Percentiles rank a stretch among this genome's conserved stretches.
These are phyloP conservation scores for Trichoplusia ni DNA, from an alignment of 1,140 invertebrate species.

Conservation along the genomic window DNA sequence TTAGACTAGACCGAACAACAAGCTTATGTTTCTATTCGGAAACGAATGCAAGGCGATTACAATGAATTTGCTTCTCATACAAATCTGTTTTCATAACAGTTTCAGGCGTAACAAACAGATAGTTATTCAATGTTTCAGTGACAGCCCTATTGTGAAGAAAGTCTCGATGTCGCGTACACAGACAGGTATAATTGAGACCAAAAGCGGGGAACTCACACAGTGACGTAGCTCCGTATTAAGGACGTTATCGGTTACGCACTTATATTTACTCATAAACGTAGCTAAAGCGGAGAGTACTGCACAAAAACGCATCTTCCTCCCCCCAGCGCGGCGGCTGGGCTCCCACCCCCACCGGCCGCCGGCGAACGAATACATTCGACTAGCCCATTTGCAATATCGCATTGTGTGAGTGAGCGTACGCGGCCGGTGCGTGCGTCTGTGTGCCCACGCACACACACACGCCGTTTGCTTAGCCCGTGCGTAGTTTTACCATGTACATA, in stretches of 20 bases:
- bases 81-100: constrained; percentile 10
- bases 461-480: constrained; percentile 74
- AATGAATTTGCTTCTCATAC: neutral
- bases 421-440: constrained; percentile 38
- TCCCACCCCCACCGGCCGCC: constrained; percentile 63
- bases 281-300: constrained; percentile 70
- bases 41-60: neutral
- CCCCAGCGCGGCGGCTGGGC: constrained; percentile 6
- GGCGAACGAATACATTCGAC: constrained; percentile 79
- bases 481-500: constrained; percentile 72
- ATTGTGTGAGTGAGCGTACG: constrained; percentile 74
- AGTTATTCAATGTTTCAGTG: constrained; percentile 3
- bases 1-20: neutral
- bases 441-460: constrained; percentile 47
- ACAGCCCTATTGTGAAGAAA: constrained; percentile 34
- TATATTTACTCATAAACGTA: constrained; percentile 75
- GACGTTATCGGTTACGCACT: constrained; percentile 74
- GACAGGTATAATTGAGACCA: constrained; percentile 41
- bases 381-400: constrained; percentile 79
- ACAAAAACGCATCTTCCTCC: constrained; percentile 77
- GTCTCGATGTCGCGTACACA: constrained; percentile 33
- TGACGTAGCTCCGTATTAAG: constrained; percentile 34
- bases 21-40: neutral
- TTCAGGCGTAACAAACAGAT: constrained; percentile 1
- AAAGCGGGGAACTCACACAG: constrained; percentile 39